Evolutionary conservation across 2,888 invertebrate genomes (phyloP), one percentile per base, ranked within the genome.

Genomic region (Himalopsyche kuldschensis): DNA sequence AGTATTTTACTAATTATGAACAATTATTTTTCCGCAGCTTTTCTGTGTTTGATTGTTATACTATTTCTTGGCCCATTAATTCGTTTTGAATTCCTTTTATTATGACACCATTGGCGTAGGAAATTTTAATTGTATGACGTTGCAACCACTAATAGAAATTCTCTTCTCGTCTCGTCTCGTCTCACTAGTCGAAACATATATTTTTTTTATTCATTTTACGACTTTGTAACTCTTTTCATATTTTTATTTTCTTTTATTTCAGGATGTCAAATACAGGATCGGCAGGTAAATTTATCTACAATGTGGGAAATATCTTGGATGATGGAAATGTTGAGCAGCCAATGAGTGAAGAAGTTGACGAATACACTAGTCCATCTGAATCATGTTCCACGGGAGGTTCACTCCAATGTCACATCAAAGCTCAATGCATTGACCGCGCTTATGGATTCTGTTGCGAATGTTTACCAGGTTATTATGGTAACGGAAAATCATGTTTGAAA

Each of bases 381-480:
- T 92, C 92, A 11, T 95, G 95, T 87, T 91, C 92, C 4, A 93
- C 93, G 69, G 94, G 94, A 81, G 95, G 94, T 0, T 92, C 94
- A 8, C 94, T 94, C 63, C 93, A 94, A 75, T 99, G 98, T 88
- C 96, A 97, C 88, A 93, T 93, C 75, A 94, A 95, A 87, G 97
- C 97, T 0, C 92, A 92, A 81, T 99, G 98, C 89, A 91, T 94
- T 6, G 98, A 99, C 89, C 95, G 95, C 88, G 92, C 93, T 79
- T 92, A 93, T 46, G 98, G 98, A 10, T 98, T 96, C 89, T 99
- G 99, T 88, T 99, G 99, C 89, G 92, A 93, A 86, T 99, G 99
- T 89, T 92, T 93, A 48, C 90, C 93, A n/a, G 96, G 96, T 6
- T 97, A 92, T 90, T 98, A 96, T 88, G 99, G 99, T 85, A 99